Evolutionary conservation across 2,113 vertebrate species (phyloP).

Genomic region (Perca fluviatilis): DNA sequence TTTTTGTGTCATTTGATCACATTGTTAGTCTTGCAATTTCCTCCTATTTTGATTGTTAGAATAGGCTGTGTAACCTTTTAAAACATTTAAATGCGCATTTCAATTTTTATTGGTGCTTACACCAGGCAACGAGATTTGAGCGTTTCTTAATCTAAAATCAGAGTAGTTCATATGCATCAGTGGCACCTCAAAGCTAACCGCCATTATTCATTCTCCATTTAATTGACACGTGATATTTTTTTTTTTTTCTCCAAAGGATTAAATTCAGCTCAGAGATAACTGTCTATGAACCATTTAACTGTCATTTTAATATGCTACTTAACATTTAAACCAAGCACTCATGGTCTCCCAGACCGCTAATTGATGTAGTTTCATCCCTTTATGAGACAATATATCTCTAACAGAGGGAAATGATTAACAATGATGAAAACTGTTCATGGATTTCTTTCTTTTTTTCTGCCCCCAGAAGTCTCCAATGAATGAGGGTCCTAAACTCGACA

Average conservation of each 20-base stretch:
- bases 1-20: constrained; percentile 11
- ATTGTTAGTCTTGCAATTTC: constrained; percentile 1
- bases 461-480: constrained; percentile 54
- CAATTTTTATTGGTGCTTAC: constrained; percentile 54
- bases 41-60: constrained; percentile 9
- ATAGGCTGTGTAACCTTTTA: constrained; percentile 36
- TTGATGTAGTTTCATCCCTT: constrained; percentile 92
- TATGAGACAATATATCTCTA: constrained; percentile 96
- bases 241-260: constrained; percentile 75
- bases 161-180: constrained; percentile 68
- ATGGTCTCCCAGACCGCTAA: constrained; percentile 89
- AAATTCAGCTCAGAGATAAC: constrained; percentile 85
- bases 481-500: constrained; percentile 21
- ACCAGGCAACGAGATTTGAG: constrained; percentile 42
- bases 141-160: constrained; percentile 69
- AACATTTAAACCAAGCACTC: constrained; percentile 93
- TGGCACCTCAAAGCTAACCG: constrained; percentile 77
- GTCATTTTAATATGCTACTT: constrained; percentile 96
- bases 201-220: constrained; percentile 81
- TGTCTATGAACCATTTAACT: constrained; percentile 91
- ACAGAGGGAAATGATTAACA: constrained; percentile 92
- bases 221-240: constrained; percentile 79
- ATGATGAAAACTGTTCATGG: constrained; percentile 87
- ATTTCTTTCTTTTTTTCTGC: constrained; percentile 57
- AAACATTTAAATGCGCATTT: constrained; percentile 61